A percentile compares a stretch with the other conserved stretches of the same genome.
Evolutionary conservation across 2,113 vertebrate species (phyloP).

Genomic region (Xiphorhynchus elegans): DNA sequence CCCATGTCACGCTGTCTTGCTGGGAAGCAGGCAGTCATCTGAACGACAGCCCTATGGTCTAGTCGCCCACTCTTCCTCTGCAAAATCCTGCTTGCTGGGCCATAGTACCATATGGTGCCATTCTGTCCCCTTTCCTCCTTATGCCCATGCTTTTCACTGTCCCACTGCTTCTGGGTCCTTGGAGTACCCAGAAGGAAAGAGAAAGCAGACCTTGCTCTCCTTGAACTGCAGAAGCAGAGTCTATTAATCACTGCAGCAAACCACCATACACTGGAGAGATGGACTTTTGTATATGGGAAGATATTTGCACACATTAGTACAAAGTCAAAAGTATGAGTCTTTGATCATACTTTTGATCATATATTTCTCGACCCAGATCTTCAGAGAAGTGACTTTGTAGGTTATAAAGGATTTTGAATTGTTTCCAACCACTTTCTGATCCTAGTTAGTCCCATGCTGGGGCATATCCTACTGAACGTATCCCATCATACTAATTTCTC

Average conservation of each 20-base stretch:
- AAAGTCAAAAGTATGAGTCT: background rate
- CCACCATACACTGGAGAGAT: background rate
- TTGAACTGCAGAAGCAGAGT: background rate
- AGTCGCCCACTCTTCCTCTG: background rate
- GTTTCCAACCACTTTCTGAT: background rate
- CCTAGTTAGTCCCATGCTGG: background rate
- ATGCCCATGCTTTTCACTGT: fast-evolving
- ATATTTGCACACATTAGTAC: background rate
- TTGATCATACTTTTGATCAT: background rate
- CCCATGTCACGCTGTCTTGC: background rate
- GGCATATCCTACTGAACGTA: background rate
- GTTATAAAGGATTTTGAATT: background rate
- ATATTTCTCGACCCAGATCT: background rate
- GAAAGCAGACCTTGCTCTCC: background rate
- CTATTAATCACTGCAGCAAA: background rate
- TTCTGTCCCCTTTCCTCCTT: background rate
- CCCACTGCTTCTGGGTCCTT: background rate
- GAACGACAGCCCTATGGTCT: background rate
- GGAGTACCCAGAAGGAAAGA: background rate
- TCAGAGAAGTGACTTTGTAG: background rate
- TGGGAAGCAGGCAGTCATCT: background rate
- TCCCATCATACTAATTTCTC: background rate
- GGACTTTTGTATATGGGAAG: background rate
- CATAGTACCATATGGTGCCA: background rate
- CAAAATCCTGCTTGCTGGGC: background rate